phyloP scores from a whole-genome alignment of 2,888 invertebrate species.

The Scaptomyza polygonia region DNA sequence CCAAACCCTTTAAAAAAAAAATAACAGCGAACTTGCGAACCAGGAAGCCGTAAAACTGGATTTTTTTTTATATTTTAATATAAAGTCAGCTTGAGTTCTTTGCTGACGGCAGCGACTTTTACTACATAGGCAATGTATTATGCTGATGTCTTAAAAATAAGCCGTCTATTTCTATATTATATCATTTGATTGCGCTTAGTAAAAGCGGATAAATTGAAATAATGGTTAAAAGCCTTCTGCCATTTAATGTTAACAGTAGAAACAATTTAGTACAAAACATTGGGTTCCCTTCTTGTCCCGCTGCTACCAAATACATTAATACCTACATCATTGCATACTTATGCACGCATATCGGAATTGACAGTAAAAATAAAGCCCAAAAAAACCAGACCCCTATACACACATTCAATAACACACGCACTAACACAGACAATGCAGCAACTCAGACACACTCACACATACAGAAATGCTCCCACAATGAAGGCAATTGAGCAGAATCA shows the following conservation, averaged over 20 bases:
- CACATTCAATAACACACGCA: conserved; percentile 20
- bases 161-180: no score
- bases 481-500: conserved; percentile 79
- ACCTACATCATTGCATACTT: conserved; percentile 56
- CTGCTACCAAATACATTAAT: conserved; percentile 6
- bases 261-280: conserved; percentile 67
- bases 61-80: no score
- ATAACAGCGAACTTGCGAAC: no score
- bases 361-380: conserved; percentile 65
- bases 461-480: conserved; percentile 54
- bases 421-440: conserved; percentile 8
- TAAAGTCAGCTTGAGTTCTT: no score
- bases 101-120: not conserved
- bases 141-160: no score
- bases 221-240: conserved; percentile 23
- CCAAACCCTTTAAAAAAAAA: no score
- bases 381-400: conserved; percentile 22
- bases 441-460: conserved; percentile 14
- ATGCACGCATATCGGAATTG: conserved; percentile 66
- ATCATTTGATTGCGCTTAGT: no score
- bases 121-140: not conserved
- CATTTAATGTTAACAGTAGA: conserved; percentile 45
- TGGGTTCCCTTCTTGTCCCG: conserved; percentile 7
- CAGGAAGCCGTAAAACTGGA: no score
- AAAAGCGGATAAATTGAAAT: not conserved